Evolutionary conservation across 2,888 invertebrate species (phyloP).

Genomic region (Drosophila meridiana): DNA sequence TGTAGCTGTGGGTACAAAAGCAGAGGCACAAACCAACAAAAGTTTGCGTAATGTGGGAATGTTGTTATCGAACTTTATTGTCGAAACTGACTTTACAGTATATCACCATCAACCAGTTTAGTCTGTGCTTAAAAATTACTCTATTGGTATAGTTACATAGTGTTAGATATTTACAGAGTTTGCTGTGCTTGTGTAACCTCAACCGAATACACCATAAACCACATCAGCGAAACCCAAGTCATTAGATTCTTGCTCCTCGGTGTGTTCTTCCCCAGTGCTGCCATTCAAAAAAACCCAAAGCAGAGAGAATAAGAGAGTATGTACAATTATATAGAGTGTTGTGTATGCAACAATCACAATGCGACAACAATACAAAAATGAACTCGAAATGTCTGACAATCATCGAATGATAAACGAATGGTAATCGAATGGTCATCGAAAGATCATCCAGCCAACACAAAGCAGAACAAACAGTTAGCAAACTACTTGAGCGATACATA

Average conservation of each 20-base stretch:
- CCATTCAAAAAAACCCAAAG: conserved; percentile 25
- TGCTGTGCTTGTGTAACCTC: conserved; percentile 29
- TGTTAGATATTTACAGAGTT: conserved; percentile 10
- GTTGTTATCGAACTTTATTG: conserved; percentile 41
- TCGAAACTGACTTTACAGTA: conserved; percentile 7
- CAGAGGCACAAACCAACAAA: conserved; percentile 1
- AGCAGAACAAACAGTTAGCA: conserved; percentile 4
- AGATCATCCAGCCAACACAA: not conserved
- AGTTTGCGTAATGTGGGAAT: conserved; percentile 9
- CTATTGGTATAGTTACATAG: conserved; percentile 13
- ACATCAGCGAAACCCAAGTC: conserved; percentile 32
- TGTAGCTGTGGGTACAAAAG: conserved; percentile 87
- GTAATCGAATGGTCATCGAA: too few relatives aligned
- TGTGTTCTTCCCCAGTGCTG: conserved; percentile 27
- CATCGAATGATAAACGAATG: not conserved
- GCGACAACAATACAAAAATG: conserved; percentile 4
- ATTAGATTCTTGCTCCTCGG: not conserved
- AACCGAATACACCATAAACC: conserved; percentile 51
- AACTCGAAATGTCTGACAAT: conserved; percentile 12
- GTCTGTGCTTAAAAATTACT: conserved; percentile 7
- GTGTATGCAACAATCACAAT: conserved; percentile 7
- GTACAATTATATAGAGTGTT: not conserved
- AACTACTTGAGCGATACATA: conserved; percentile 87
- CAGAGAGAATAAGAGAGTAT: conserved; percentile 45
- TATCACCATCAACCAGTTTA: conserved; percentile 33